phyloP scores from a whole-genome alignment of 1,140 invertebrate genomes.

The Procambarus virginalis region DNA sequence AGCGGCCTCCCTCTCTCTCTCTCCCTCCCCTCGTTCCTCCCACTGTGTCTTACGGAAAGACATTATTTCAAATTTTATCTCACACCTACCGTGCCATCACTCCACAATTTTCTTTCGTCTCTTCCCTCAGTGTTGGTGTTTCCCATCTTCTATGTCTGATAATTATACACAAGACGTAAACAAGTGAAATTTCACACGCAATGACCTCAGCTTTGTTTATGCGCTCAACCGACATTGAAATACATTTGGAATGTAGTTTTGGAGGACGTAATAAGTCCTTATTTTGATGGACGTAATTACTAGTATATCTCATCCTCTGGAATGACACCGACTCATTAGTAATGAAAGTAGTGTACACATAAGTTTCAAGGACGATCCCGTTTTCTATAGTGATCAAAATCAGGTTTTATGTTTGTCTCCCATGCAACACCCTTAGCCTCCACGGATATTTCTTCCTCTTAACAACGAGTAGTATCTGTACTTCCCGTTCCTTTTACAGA shows the following conservation, averaged over 20 bases:
- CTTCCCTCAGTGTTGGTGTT: neutral
- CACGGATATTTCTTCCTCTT: neutral
- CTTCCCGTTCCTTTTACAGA: constrained; percentile 17
- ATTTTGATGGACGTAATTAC: too few species aligned
- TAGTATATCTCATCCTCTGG: too few species aligned
- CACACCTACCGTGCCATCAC: constrained; percentile 26
- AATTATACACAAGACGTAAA: too few species aligned
- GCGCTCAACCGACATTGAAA: too few species aligned
- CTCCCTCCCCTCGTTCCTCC: neutral
- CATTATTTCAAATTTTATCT: constrained; percentile 60
- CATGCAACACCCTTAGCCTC: neutral
- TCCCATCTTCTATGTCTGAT: neutral
- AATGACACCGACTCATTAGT: too few species aligned
- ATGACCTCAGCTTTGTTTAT: too few species aligned
- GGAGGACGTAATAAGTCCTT: too few species aligned
- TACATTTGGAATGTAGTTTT: too few species aligned
- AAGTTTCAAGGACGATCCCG: neutral
- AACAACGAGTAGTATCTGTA: neutral
- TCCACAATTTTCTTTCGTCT: neutral
- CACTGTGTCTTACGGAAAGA: constrained; percentile 38
- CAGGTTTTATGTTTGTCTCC: neutral
- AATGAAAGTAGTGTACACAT: too few species aligned
- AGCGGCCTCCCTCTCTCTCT: neutral
- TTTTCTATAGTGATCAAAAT: neutral
- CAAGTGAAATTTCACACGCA: too few species aligned